Conservation (phyloP, 2,888 invertebrate genomes). For the Pyralis farinalis region DNA sequence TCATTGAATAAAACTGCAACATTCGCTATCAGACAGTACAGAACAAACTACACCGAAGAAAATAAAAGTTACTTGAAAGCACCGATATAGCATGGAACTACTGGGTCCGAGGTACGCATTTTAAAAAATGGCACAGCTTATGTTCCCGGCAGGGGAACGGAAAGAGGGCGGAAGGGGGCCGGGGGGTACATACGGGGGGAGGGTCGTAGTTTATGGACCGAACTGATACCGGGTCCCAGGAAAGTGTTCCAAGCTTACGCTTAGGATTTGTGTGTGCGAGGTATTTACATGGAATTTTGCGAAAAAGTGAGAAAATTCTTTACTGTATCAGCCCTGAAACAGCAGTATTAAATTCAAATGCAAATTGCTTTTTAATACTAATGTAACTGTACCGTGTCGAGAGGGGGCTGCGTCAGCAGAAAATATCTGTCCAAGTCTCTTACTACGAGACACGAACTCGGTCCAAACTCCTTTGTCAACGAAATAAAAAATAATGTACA, state of each 20-base stretch:
- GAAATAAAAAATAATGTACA: too few relatives aligned
- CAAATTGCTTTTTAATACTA: conserved; percentile 2
- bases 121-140: conserved; percentile 73
- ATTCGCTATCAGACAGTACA: conserved; percentile 39
- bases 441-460: conserved; percentile 2
- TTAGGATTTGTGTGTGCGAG: conserved; percentile 67
- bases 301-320: conserved; percentile 15
- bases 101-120: conserved; percentile 68
- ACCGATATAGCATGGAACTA: conserved; percentile 57
- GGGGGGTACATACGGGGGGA: conserved; percentile 20
- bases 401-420: conserved; percentile 1
- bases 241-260: conserved; percentile 70
- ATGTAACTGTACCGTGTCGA: neutral
- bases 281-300: conserved; percentile 63
- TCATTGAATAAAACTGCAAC: conserved; percentile 37
- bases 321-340: neutral
- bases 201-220: conserved; percentile 71
- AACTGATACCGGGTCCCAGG: conserved; percentile 73
- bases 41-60: conserved; percentile 47
- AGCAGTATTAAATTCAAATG: neutral
- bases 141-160: conserved; percentile 53
- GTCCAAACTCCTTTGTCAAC: too few relatives aligned
- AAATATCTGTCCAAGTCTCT: conserved; percentile 4
- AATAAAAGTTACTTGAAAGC: conserved; percentile 58
- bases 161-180: conserved; percentile 37